Evolutionary conservation across 1,140 invertebrate genomes (phyloP), one percentile per base, ranked within the genome.

Genomic region (Drosophila setifemur): DNA sequence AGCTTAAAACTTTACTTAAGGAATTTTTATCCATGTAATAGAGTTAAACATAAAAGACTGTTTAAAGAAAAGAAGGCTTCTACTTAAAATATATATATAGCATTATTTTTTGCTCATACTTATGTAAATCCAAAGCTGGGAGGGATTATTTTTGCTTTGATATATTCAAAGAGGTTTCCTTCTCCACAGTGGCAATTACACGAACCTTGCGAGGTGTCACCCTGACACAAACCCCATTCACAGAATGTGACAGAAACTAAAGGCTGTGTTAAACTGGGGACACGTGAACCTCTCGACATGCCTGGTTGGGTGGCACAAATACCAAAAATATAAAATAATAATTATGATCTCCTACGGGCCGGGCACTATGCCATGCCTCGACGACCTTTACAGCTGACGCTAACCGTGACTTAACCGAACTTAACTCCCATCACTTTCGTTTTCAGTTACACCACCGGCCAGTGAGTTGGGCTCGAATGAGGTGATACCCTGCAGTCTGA

Each of bases 401-500:
- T 31, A 44, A 11, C 53, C 64, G 33, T 79, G 55, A 74, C 57
- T 74, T 70, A 74, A 70, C 49, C 47, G 40, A 58, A 31, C 43
- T 48, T 52, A 58, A 71, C 73, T 76, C 11, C 28, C 47, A 21
- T 16, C 40, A 49, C 73, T 83, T 81, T 76, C 81, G 44, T 45
- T 66, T 52, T 26, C 47, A 70, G 73, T 85, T 70, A 60, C 67
- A 49, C 74, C 69, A 70, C 28, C 73, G 33, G 26, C 14, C 40
- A 1, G 40, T 37, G 29, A 16, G 37, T 8, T 43, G n/a, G 68
- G 29, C 19, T 55, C 49, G 25, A 69, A 39, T 19, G 68, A 31
- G 21, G 67, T 72, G 26, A 47, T 42, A 44, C 73, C 73, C 12
- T 90, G 88, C 42, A 81, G 72, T 23, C 61, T 76, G 1, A 77